Evolutionary conservation across 1,140 invertebrate genomes (phyloP).

Genomic region (Lamellibrachia luymesi): DNA sequence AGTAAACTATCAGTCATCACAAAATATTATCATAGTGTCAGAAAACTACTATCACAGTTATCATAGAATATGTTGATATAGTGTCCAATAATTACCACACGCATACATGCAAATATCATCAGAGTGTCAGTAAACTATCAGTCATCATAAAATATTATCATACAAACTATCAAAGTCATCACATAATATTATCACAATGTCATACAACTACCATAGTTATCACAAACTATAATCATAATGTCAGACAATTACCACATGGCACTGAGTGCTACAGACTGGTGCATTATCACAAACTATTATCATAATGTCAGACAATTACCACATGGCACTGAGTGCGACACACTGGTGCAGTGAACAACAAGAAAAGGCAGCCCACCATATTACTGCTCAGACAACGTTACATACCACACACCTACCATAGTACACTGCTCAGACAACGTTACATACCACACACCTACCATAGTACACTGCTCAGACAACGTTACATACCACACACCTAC

Average conservation of each 20-base stretch:
- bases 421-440: not conserved
- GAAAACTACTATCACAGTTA: not conserved
- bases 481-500: not conserved
- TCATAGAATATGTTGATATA: not conserved
- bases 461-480: not conserved
- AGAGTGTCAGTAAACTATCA: no score
- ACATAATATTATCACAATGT: not conserved
- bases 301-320: not conserved
- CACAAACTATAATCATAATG: not conserved
- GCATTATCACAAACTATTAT: not conserved
- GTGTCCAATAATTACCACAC: not conserved
- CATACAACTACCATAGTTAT: not conserved
- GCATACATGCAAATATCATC: no score
- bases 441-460: not conserved
- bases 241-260: not conserved
- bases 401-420: not conserved
- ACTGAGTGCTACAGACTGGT: not conserved
- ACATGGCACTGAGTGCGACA: not conserved
- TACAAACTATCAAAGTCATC: not conserved
- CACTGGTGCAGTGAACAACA: not conserved
- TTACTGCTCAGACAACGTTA: not conserved
- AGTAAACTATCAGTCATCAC: not conserved
- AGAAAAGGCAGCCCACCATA: not conserved
- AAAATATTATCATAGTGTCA: not conserved
- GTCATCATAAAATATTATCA: no score